phyloP scores from a whole-genome alignment of 2,797 vertebrate species.

The Oreortyx pictus region DNA sequence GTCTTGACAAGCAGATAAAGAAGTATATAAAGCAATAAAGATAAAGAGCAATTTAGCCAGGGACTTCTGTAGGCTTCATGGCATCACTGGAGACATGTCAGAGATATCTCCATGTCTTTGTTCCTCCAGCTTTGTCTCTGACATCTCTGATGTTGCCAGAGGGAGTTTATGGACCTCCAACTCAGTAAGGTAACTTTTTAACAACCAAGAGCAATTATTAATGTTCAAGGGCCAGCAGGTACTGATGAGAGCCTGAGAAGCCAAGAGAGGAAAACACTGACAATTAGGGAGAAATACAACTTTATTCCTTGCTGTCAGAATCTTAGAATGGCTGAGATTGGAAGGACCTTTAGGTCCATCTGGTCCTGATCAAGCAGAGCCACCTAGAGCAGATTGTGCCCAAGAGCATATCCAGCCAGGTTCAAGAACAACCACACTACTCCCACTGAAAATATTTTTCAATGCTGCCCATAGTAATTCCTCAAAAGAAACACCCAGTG shows the following conservation, averaged over 20 bases:
- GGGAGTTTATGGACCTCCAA: not conserved
- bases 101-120: slow-evolving; percentile 12
- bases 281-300: not conserved
- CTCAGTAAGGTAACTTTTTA: not conserved
- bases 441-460: not conserved
- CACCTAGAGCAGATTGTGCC: not conserved
- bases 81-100: not conserved
- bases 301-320: not conserved
- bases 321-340: not conserved
- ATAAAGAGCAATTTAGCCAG: slow-evolving; percentile 20
- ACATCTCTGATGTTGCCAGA: not conserved
- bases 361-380: not conserved
- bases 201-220: not conserved
- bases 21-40: not conserved
- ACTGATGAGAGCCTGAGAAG: not conserved
- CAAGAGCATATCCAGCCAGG: not conserved
- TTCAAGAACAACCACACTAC: not conserved
- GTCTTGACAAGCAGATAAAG: not conserved
- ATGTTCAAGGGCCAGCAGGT: not conserved
- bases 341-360: not conserved
- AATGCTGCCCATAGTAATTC: not conserved
- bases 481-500: not conserved
- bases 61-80: not conserved
- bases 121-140: not conserved
- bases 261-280: not conserved